Conservation (phyloP, 2,888 invertebrate species). For the Scrobipalpa costella region DNA sequence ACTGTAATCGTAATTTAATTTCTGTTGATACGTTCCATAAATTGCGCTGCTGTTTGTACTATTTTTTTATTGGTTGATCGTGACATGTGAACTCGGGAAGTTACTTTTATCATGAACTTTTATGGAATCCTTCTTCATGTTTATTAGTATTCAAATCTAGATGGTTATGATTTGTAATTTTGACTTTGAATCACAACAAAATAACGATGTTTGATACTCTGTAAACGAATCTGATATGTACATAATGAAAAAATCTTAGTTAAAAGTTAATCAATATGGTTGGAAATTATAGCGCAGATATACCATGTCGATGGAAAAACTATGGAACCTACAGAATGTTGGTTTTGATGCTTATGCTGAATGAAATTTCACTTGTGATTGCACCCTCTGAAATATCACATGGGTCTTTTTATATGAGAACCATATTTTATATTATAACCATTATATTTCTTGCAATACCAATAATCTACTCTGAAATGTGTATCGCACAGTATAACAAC, state of each 20-base stretch:
- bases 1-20: slow-evolving; percentile 66
- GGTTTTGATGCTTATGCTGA: slow-evolving; percentile 68
- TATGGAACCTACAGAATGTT: slow-evolving; percentile 59
- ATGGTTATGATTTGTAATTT: not conserved
- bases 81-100: not conserved
- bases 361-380: slow-evolving; percentile 56
- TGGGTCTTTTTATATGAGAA: slow-evolving; percentile 56
- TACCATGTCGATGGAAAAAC: slow-evolving; percentile 47
- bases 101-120: too few relatives aligned
- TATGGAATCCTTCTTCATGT: too few relatives aligned
- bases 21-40: slow-evolving; percentile 44
- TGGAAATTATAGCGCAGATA: not conserved
- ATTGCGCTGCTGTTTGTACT: slow-evolving; percentile 36
- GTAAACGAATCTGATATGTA: too few relatives aligned
- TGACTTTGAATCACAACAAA: not conserved
- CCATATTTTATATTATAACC: slow-evolving; percentile 46
- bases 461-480: slow-evolving; percentile 68
- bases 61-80: not conserved
- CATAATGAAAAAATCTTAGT: too few relatives aligned
- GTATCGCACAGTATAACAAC: slow-evolving; percentile 61
- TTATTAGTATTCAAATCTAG: not conserved
- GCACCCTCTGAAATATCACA: slow-evolving; percentile 57
- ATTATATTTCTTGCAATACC: slow-evolving; percentile 65
- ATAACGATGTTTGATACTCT: too few relatives aligned
- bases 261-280: slow-evolving; percentile 8